phyloP scores from a whole-genome alignment of 2,888 invertebrate genomes.

The Cancer borealis region DNA sequence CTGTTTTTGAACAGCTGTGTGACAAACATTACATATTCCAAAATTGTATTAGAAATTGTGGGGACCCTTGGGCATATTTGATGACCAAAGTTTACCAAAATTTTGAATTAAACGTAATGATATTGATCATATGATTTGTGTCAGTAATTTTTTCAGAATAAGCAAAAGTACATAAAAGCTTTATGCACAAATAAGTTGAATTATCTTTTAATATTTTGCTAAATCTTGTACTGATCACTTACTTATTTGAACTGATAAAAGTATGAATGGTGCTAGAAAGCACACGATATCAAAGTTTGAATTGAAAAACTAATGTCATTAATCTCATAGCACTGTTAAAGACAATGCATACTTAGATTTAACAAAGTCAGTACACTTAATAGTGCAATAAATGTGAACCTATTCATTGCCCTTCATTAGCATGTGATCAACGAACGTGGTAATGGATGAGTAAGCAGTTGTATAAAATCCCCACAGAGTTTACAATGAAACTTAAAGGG shows the following conservation, averaged over 20 bases:
- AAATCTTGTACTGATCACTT: background rate
- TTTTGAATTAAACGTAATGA: background rate
- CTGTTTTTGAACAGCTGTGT: background rate
- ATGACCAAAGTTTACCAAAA: background rate
- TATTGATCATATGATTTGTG: background rate
- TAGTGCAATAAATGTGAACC: background rate
- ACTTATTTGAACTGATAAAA: background rate
- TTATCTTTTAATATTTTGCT: background rate
- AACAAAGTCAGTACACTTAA: background rate
- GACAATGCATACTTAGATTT: background rate
- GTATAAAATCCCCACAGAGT: background rate
- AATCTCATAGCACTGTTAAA: background rate
- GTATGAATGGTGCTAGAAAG: background rate
- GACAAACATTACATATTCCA: background rate
- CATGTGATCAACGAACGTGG: background rate
- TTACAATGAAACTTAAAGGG: background rate
- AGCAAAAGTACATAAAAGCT: background rate
- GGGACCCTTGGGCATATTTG: background rate
- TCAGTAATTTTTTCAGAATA: background rate
- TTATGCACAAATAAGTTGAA: background rate
- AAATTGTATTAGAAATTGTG: background rate
- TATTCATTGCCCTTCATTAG: background rate
- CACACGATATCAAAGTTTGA: background rate
- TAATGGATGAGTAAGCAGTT: slow-evolving; percentile 12
- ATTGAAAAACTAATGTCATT: background rate